phyloP scores from a whole-genome alignment of 2,888 invertebrate species.

The Caenorhabditis sp. region DNA sequence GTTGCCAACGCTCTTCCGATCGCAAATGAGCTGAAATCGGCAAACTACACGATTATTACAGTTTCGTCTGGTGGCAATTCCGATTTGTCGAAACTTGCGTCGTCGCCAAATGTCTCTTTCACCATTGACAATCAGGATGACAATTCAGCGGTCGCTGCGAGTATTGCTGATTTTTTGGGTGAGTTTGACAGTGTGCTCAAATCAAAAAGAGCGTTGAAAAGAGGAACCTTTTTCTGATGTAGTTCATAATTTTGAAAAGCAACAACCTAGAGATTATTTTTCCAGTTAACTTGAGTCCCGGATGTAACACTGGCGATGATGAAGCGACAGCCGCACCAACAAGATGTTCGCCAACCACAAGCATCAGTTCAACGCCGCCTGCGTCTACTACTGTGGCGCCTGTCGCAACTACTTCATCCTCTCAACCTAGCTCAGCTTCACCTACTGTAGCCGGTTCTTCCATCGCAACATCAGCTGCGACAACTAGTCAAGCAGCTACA shows the following conservation, averaged over 20 bases:
- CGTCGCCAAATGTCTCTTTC: slow-evolving; percentile 14
- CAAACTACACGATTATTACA: slow-evolving; percentile 20
- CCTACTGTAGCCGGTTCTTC: background rate
- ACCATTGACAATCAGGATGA: slow-evolving; percentile 10
- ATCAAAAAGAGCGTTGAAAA: too few relatives aligned
- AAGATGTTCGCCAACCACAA: slow-evolving; percentile 11
- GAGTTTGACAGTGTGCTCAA: too few relatives aligned
- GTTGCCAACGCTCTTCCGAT: background rate
- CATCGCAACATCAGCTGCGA: slow-evolving; percentile 2
- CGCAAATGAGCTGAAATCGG: slow-evolving; percentile 6
- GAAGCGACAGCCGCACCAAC: slow-evolving; percentile 14
- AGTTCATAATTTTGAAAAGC: too few relatives aligned
- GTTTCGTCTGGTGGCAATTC: slow-evolving; percentile 16
- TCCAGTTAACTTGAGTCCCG: slow-evolving; percentile 12
- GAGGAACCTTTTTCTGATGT: background rate
- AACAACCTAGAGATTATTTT: too few relatives aligned
- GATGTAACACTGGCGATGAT: slow-evolving; percentile 17
- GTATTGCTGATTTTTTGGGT: slow-evolving; percentile 15
- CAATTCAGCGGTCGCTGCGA: slow-evolving; percentile 9
- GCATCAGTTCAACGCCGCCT: background rate
- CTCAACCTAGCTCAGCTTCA: background rate
- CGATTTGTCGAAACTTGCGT: slow-evolving; percentile 14
- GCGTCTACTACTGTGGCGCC: slow-evolving; percentile 2
- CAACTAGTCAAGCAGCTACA: slow-evolving; percentile 7
- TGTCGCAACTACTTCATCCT: background rate